Evolutionary conservation across 2,888 invertebrate species (phyloP), one percentile per base, ranked within the genome.

Genomic region (Tipula confusa): DNA sequence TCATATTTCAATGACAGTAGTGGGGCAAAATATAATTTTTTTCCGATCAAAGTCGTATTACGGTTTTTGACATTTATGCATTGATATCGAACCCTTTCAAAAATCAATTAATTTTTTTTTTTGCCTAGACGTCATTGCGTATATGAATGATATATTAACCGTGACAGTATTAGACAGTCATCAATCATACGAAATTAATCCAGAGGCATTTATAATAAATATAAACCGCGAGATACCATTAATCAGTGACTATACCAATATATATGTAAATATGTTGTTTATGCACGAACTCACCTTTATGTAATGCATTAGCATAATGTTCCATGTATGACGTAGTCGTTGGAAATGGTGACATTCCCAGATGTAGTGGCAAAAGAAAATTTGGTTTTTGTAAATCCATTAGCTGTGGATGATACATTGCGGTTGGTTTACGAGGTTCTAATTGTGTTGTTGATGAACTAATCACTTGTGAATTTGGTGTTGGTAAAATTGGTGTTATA

Each of bases 271-370:
- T 31, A 43, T 43, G 15, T n/a, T n/a, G 36, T 36, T 7, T 36
- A n/a, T n/a, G 36, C 11, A 9, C 11, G 36, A 11, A 64, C 64
- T 29, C 43, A 84, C 84, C 84, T 83, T 84, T 84, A 7, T 84
- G 84, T 31, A 84, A 48, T 29, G 84, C 84, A 84, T 83, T 80
- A 28, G 84, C 84, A 80, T 84, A 84, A 43, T 84, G 83, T 48
- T 84, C 84, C 15, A 84, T 18, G 18, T 84, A 84, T 28, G 83
- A n/a, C 5, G 82, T 29, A 5, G 82, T 33, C 7, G 82, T 48
- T n/a, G 82, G 29, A 83, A 83, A 83, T 29, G 33, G 31, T 18
- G 84, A 11, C 79, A 84, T 80, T 11, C 83, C 83, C 29, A 84
- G 4, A 18, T 82, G 79, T 11, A 83, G 9, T 13, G 84, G 84